Base-by-base conservation (phyloP, 1,140 invertebrate species). In the Brachionus rubens region DNA sequence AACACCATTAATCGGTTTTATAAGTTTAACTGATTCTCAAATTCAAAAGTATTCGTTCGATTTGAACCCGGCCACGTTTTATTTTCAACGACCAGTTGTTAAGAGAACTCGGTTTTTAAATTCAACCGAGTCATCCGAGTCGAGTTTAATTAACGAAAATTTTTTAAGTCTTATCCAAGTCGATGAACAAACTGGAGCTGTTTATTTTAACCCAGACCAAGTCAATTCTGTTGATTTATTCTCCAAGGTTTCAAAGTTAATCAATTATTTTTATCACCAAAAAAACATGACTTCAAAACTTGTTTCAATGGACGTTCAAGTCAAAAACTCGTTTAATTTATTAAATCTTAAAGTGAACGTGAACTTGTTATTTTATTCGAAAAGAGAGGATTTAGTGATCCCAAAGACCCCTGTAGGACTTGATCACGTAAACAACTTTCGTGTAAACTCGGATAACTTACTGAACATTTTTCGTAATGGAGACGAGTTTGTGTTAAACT, bases 381-480 rank as follows among this genome's bases (percentile, higher is more conserved):
- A 21, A 0, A 4, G 10, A 10, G 21, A 41, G 14, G 2, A 36
- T 24, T 19, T 43, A 16, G 41, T 12, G 16, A 65, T 43, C 1
- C 59, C 59, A 41, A 43, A 10, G 2, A 16, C 19, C 24, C 36
- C 24, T 26, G 40, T 24, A 7, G 33, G 14, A 6, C 10, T 59
- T n/a, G 21, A 16, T 30, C n/a, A 59, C 4, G n/a, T 14, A 10
- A 65, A 65, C 36, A 65, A 19, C n/a, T 50, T 72, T 24, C 19
- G 36, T 19, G 50, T 72, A n/a, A 50, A 72, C 12, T 50, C 68
- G 24, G 50, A 72, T 33, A 72, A 72, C 50, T 36, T 72, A 50
- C 19, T 72, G 3, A 54, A 54, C 10, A 9, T 72, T n/a, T 72
- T 72, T 33, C 30, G 36, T 12, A 48, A 54, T 50, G 68, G 68